Percentiles rank a stretch among this genome's conserved stretches.
These are phyloP conservation scores for Dimorphilus gyrociliatus DNA, from an alignment of 2,888 invertebrate species.

Conservation along the genomic window DNA sequence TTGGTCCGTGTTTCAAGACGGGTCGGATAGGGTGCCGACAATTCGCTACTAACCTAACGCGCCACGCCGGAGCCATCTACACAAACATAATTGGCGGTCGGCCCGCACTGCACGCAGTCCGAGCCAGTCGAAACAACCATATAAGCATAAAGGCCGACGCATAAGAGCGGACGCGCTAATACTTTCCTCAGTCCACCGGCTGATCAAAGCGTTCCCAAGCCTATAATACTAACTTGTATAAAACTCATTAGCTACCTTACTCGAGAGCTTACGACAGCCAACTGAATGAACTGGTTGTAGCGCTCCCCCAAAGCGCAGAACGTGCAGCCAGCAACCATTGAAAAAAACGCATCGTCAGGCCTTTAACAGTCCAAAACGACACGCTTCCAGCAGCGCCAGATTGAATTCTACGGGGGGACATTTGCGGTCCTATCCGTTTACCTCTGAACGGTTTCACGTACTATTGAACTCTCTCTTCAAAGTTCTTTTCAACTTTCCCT, in stretches of 20 bases:
- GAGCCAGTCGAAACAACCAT: constrained; percentile 6
- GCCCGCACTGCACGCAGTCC: constrained; percentile 10
- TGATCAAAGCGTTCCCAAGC: no score
- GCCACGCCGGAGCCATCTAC: no score
- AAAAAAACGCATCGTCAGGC: constrained; percentile 1
- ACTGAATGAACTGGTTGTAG: constrained; percentile 16
- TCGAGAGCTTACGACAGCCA: constrained; percentile 10
- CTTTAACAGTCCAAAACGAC: no score
- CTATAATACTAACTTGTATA: no score
- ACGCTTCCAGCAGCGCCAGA: constrained; percentile 7
- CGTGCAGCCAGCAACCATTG: constrained; percentile 4
- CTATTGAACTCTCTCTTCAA: constrained; percentile 50
- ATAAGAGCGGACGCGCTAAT: constrained; percentile 7
- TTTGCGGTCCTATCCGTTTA: constrained; percentile 6
- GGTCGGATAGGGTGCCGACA: constrained; percentile 40
- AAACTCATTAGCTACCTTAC: constrained; percentile 7
- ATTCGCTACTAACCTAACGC: constrained; percentile 13
- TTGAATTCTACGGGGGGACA: no score
- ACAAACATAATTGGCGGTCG: constrained; percentile 5
- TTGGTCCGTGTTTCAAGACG: constrained; percentile 63
- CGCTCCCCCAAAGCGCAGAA: constrained; percentile 11
- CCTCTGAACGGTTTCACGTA: constrained; percentile 40
- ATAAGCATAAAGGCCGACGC: constrained; percentile 5
- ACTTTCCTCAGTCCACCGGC: constrained; percentile 5
- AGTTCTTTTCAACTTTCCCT: constrained; percentile 51